Conservation (phyloP, 2,888 invertebrate genomes). For the Spialia ferax region DNA sequence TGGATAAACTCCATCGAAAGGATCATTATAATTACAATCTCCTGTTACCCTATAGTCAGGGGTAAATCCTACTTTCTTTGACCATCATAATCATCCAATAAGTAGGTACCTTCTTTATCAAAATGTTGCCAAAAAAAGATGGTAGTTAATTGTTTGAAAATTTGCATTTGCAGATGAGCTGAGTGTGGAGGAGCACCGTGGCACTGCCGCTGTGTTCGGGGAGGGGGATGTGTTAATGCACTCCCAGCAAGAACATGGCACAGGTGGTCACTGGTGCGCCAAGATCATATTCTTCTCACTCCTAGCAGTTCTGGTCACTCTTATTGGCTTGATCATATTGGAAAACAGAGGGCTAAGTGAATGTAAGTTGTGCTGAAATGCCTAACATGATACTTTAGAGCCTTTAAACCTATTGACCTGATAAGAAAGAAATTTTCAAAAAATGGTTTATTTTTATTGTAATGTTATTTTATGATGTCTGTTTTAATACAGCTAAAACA, state of each 20-base stretch:
- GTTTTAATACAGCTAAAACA: conserved; percentile 8
- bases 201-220: conserved; percentile 77
- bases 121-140: not conserved
- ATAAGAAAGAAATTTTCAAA: not conserved
- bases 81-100: no score
- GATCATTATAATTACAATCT: no score
- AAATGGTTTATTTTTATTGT: not conserved
- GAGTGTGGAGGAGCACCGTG: conserved; percentile 77
- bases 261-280: conserved; percentile 94
- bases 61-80: no score
- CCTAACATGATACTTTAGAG: no score
- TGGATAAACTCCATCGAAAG: no score
- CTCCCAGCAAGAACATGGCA: conserved; percentile 91
- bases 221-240: conserved; percentile 92
- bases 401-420: no score
- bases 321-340: conserved; percentile 92
- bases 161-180: conserved; percentile 76
- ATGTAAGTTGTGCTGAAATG: conserved; percentile 84
- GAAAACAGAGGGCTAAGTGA: conserved; percentile 93
- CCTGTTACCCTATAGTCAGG: no score
- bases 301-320: conserved; percentile 89
- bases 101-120: no score
- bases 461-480: not conserved
- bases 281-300: conserved; percentile 93
- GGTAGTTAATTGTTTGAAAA: not conserved